Evolutionary conservation across 2,797 vertebrate genomes (phyloP), one percentile per base, ranked within the genome.

Genomic region (Melanotaenia boesemani): DNA sequence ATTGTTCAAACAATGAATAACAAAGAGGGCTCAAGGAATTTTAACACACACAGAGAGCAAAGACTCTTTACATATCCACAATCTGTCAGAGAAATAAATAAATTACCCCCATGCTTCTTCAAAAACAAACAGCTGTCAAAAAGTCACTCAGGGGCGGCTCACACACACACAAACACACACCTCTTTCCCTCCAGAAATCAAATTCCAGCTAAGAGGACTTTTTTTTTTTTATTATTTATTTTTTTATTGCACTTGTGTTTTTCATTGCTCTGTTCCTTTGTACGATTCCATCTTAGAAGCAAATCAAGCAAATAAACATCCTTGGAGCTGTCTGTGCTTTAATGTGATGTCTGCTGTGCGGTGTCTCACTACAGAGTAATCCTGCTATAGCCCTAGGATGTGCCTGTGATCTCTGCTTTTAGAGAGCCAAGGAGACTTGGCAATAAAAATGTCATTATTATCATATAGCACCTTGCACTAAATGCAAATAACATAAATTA

Each of bases 51-150:
- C 86, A 83, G 74, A 61, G 85, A 72, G 70, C 76, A 71, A 65
- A 85, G 74, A 61, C 55, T 60, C 81, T 89, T 89, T 88, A 83
- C 89, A 86, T 89, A 86, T 88, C 83, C 88, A 73, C 77, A 80
- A 84, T 87, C 81, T 91, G 89, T 91, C 91, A 89, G 87, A 66
- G 85, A 92, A 90, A 92, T 88, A 91, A 88, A 92, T 88, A 92
- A 91, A 93, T 91, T 80, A 91, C 79, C 66, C 56, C 15, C 8
- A 20, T n/a, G 78, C 79, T 69, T 85, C 81, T 85, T 79, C 84
- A 85, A 89, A 93, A 91, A 91, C 87, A 92, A 92, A 92, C 87
- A 90, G 79, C 88, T 91, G 92, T 93, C 91, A 92, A 88, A 91
- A 91, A 88, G 91, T 90, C 88, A 91, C 85, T 88, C 83, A 76